Base-by-base conservation (phyloP, 1,140 invertebrate genomes). In the Caenorhabditis brenneri region DNA sequence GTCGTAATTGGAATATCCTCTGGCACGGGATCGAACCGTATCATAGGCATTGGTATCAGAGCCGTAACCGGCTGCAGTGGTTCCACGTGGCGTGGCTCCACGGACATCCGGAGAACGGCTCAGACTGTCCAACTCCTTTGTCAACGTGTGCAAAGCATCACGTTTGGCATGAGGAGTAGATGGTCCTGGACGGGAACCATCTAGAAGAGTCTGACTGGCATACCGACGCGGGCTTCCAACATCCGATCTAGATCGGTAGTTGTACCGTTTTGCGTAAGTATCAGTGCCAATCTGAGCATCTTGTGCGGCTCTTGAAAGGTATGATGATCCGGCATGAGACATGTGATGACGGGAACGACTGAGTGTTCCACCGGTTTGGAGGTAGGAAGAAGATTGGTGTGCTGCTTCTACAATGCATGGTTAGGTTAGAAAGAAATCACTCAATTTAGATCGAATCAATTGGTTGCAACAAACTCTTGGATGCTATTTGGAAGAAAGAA, bases 161-260 rank as follows among this genome's bases (percentile, higher is more conserved):
- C 87, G 81, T 55, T 86, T 83, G n/a, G 83, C 81, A 83, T 91
- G 89, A 15, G 85, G 87, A 48, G 85, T 88, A 22, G 81, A 80
- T 12, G 89, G 89, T 22, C 89, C 89, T 10, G 89, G 89, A 46
- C 89, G 81, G 1, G 84, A 86, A 0, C 89, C 89, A 65, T 90
- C 90, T 24, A 90, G 55, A 31, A 90, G 82, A 10, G 90, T 90
- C 82, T 90, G 89, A 24, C 86, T 88, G n/a, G 90, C 89, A 79
- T 90, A 90, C 27, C 89, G 83, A 22, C 89, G 83, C 19, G 88
- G 89, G 58, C 83, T 86, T 22, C 89, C 89, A 27, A 91, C 84
- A 74, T 90, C 89, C 15, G 90, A 91, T 49, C 90, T 87, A n/a
- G 83, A 86, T 55, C 90, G 84, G 81, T 91, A 91, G 86, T 90